These are phyloP conservation scores for Stratiolaelaps scimitus DNA, from an alignment of 1,140 invertebrate species.

Conservation along the genomic window DNA sequence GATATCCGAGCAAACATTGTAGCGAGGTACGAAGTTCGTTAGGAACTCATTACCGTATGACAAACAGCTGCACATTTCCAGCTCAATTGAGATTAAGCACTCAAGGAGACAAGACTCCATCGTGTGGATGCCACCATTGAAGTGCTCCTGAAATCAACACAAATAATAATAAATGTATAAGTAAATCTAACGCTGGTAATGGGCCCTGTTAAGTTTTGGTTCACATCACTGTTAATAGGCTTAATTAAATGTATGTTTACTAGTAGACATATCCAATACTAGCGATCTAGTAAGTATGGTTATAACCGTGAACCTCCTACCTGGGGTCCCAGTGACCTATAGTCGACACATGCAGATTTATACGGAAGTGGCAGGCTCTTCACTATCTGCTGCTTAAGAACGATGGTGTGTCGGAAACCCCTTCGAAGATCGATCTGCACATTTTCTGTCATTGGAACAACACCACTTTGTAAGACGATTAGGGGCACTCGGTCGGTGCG, in stretches of 20 bases:
- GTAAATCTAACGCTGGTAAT: too few species aligned
- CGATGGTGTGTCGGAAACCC: not conserved
- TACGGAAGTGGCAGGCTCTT: not conserved
- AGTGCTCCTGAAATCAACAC: not conserved
- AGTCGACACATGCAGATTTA: not conserved
- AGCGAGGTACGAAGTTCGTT: not conserved
- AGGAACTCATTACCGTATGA: conserved; percentile 10
- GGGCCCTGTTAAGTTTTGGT: too few species aligned
- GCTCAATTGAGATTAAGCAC: not conserved
- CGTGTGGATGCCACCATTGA: not conserved
- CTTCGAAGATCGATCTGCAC: conserved; percentile 16
- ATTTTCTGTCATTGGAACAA: conserved; percentile 12
- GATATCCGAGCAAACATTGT: not conserved
- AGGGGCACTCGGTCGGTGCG: conserved; percentile 7
- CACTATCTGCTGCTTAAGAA: conserved; percentile 11
- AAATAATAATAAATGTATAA: not conserved
- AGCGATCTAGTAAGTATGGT: too few species aligned
- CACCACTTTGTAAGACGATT: conserved; percentile 1
- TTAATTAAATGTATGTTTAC: too few species aligned
- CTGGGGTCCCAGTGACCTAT: not conserved
- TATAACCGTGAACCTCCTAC: too few species aligned
- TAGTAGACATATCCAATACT: too few species aligned
- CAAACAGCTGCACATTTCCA: conserved; percentile 4
- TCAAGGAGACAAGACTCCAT: conserved; percentile 21
- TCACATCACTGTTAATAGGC: too few species aligned